Evolutionary conservation across 2,888 invertebrate species (phyloP).

Genomic region (Xestoiulus laeticollis): DNA sequence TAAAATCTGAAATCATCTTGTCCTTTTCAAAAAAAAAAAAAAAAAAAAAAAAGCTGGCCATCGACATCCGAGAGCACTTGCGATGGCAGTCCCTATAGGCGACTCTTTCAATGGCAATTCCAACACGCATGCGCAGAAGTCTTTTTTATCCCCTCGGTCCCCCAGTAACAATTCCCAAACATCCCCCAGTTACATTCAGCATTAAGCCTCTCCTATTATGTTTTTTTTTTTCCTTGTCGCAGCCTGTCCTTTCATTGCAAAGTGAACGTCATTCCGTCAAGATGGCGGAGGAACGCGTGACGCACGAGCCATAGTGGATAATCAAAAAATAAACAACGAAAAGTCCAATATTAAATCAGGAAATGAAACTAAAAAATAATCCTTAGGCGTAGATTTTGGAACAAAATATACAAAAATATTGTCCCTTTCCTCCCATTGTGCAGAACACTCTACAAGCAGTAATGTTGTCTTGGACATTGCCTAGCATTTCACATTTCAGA

Average conservation of each 20-base stretch:
- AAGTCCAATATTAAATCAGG: neutral
- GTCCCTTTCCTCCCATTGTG: too few species aligned
- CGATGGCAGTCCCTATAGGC: neutral
- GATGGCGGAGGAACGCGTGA: neutral
- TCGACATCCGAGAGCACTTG: neutral
- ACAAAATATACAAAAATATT: neutral
- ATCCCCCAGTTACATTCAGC: neutral
- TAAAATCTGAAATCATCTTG: neutral
- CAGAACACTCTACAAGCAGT: too few species aligned
- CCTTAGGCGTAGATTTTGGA: neutral
- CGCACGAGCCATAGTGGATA: conserved; percentile 5
- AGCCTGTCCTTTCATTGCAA: neutral
- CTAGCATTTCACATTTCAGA: too few species aligned
- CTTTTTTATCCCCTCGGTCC: neutral
- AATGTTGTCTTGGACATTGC: too few species aligned
- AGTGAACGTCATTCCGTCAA: neutral
- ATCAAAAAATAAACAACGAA: neutral
- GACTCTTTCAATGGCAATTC: neutral
- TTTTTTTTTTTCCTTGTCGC: neutral
- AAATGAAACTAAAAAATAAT: neutral
- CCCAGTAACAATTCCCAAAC: neutral
- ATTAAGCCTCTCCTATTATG: neutral
- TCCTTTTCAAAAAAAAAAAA: neutral
- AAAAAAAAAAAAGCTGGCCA: neutral
- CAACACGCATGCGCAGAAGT: neutral